These are phyloP conservation scores for Parambassis ranga DNA, from an alignment of 2,797 vertebrate genomes.

Conservation along the genomic window DNA sequence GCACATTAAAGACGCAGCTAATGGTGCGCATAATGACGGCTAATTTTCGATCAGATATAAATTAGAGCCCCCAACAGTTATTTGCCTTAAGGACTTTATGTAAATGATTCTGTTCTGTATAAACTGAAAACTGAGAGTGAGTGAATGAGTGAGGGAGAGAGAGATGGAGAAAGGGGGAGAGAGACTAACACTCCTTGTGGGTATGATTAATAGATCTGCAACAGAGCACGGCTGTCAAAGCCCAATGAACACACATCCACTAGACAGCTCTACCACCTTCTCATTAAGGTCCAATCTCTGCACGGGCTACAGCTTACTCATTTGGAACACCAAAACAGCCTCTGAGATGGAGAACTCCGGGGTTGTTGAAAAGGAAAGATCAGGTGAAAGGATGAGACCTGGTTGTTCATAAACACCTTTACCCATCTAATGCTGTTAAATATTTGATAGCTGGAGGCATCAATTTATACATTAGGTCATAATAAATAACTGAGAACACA, in stretches of 20 bases:
- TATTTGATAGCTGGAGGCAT: constrained; percentile 72
- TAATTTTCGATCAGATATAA: constrained; percentile 99
- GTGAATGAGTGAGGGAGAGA: constrained; percentile 59
- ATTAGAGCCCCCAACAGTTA: constrained; percentile 99
- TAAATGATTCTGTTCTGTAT: constrained; percentile 99
- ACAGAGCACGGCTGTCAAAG: constrained; percentile 85
- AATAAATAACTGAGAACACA: constrained; percentile 42
- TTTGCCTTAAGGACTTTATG: constrained; percentile 99
- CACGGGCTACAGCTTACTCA: constrained; percentile 63
- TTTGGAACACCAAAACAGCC: constrained; percentile 65
- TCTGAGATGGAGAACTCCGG: constrained; percentile 38
- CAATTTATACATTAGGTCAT: constrained; percentile 63
- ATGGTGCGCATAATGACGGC: constrained; percentile 99
- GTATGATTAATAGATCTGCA: constrained; percentile 89
- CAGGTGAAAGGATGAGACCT: constrained; percentile 42
- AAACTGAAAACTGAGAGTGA: constrained; percentile 87
- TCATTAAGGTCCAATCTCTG: constrained; percentile 75
- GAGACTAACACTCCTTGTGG: constrained; percentile 83
- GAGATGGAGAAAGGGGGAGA: constrained; percentile 42
- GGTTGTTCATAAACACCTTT: constrained; percentile 46
- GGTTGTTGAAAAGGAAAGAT: constrained; percentile 28
- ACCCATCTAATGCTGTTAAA: constrained; percentile 63
- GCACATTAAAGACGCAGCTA: constrained; percentile 99
- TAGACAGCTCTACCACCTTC: constrained; percentile 78
- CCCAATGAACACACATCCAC: constrained; percentile 83